Evolutionary conservation across 2,797 vertebrate species (phyloP).

Genomic region (Cygnus olor): DNA sequence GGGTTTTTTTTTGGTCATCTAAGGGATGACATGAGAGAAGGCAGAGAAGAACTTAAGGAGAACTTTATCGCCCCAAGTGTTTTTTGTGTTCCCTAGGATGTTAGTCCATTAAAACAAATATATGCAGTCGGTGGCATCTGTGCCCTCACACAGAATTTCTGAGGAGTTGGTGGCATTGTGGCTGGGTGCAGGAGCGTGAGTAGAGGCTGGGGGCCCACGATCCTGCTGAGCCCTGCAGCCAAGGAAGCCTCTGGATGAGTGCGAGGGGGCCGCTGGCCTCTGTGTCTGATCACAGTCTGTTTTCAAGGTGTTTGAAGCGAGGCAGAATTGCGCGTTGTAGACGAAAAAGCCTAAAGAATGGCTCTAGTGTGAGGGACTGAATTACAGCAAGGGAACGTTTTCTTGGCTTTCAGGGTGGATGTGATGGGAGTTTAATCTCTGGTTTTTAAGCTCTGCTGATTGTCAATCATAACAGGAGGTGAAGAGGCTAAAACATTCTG

Average conservation of each 20-base stretch:
- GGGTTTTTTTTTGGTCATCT: background rate
- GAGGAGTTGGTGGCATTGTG: background rate
- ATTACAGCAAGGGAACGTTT: background rate
- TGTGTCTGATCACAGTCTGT: background rate
- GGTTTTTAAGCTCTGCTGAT: background rate
- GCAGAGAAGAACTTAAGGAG: constrained; percentile 9
- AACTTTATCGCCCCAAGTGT: background rate
- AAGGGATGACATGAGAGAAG: background rate
- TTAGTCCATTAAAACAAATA: background rate
- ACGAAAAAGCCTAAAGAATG: background rate
- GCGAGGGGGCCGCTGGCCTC: rapidly evolving
- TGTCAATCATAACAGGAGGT: constrained; percentile 23
- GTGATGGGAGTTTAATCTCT: constrained; percentile 5
- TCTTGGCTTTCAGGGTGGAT: background rate
- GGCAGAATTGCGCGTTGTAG: background rate
- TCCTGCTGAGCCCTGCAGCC: background rate
- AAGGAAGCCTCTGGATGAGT: background rate
- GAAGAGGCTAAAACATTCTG: constrained; percentile 40
- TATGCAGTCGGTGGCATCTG: background rate
- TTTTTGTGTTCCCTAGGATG: constrained; percentile 1
- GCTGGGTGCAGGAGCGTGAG: background rate
- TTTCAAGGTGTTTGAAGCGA: background rate
- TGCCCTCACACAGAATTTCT: background rate
- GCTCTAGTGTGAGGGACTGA: background rate
- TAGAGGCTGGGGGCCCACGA: background rate